A percentile compares a stretch with the other conserved stretches of the same genome.
These are phyloP conservation scores for Pediacus dermestoides DNA, from an alignment of 2,888 invertebrate genomes.

Conservation along the genomic window DNA sequence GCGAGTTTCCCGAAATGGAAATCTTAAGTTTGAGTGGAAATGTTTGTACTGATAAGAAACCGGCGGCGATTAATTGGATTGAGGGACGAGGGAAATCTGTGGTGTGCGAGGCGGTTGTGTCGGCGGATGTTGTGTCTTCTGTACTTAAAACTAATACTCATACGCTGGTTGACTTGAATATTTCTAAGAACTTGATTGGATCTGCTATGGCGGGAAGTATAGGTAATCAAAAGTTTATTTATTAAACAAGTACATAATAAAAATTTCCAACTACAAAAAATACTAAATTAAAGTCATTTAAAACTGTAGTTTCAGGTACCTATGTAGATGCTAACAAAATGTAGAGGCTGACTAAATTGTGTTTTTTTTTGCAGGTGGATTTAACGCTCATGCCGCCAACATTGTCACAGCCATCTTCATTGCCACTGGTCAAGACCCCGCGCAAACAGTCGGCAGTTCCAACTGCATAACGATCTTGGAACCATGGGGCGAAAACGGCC, in stretches of 20 bases:
- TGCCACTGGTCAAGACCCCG: slow-evolving; percentile 97
- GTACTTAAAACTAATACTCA: slow-evolving; percentile 82
- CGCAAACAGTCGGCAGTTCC: slow-evolving; percentile 91
- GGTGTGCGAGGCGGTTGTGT: slow-evolving; percentile 84
- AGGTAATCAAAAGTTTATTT: too few relatives aligned
- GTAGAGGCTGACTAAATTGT: slow-evolving; percentile 2
- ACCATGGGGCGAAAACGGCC: slow-evolving; percentile 66
- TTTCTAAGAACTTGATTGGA: slow-evolving; percentile 89
- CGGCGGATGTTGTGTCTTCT: slow-evolving; percentile 66
- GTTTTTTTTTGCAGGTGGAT: slow-evolving; percentile 35
- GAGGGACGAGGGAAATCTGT: slow-evolving; percentile 95
- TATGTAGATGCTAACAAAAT: too few relatives aligned
- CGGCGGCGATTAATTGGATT: slow-evolving; percentile 95
- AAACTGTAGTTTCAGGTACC: too few relatives aligned
- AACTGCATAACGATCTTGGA: slow-evolving; percentile 95
- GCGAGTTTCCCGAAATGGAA: slow-evolving; percentile 80
- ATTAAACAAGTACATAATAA: too few relatives aligned
- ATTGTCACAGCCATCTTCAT: slow-evolving; percentile 95
- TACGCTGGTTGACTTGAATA: slow-evolving; percentile 82
- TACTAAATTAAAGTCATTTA: too few relatives aligned
- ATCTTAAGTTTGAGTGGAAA: slow-evolving; percentile 95
- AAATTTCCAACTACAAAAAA: too few relatives aligned
- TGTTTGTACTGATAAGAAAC: slow-evolving; percentile 95
- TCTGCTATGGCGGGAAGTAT: slow-evolving; percentile 91
- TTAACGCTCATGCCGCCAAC: slow-evolving; percentile 95